Conservation (phyloP, 2,113 vertebrate species). For the Ctenodactylus gundi region DNA sequence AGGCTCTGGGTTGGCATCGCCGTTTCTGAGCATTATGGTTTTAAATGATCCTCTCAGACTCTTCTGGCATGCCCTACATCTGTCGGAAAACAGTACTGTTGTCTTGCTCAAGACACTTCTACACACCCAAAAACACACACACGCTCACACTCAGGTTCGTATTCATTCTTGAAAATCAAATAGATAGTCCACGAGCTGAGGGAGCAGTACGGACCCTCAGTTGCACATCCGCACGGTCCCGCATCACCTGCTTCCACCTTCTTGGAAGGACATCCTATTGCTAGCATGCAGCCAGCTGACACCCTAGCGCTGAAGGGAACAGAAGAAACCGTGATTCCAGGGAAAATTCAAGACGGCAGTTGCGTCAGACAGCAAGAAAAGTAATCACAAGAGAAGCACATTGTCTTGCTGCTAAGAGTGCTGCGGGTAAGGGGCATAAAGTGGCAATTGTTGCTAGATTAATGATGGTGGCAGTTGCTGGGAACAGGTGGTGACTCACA, state of each 20-base stretch:
- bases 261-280: accelerated
- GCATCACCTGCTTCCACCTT: neutral
- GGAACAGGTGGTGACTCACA: conserved; percentile 18
- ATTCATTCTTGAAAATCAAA: neutral
- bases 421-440: neutral
- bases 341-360: neutral
- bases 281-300: neutral
- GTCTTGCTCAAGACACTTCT: neutral
- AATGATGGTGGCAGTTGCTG: conserved; percentile 33
- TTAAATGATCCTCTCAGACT: neutral
- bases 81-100: neutral
- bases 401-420: neutral
- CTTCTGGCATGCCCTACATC: neutral
- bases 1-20: no score
- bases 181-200: neutral
- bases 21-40: neutral
- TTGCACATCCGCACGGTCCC: neutral
- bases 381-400: neutral
- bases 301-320: neutral
- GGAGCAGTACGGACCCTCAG: neutral
- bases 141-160: neutral
- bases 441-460: neutral
- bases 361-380: neutral
- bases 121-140: neutral
- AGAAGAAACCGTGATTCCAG: neutral